Base-by-base conservation (phyloP, 2,797 vertebrate species). In the Molossus molossus region DNA sequence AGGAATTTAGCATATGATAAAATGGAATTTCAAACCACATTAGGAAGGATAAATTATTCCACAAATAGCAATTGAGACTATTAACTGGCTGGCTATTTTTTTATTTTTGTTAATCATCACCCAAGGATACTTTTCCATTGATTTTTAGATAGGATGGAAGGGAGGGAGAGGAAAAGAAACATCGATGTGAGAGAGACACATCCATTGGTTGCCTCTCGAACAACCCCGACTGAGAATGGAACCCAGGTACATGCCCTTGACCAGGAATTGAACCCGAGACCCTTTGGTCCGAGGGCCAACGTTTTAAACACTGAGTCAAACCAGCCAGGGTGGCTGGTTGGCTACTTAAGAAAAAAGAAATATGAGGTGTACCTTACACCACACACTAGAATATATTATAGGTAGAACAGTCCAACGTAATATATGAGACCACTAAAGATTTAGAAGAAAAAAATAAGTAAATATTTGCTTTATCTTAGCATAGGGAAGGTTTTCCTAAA, bases 1-100 rank as follows among this genome's bases (percentile, higher is more conserved):
- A 94, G 58, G 48, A 88, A 87, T 65, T 91, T 27, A 87, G 37
- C 15, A 92, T 72, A 79, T 27, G 65, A 87, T 84, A 80, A 90
- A 45, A 45, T 45, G 40, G 40, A 45, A 45, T 45, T 45, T 45
- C 40, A 45, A 45, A 45, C 40, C 40, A 70, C 9, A 64, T 15
- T 14, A 23, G 17, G n/a, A 64, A 87, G 64, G 15, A 69, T 23
- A 79, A 27, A 82, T 85, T 86, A 73, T 57, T 81, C 57, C 40
- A 76, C n/a, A 80, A 76, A 72, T 70, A 25, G 40, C 12, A 81
- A 50, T 0, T 76, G 18, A 88, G 65, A 72, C 18, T 72, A 77
- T 11, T 93, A 81, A 77, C 4, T 55, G 50, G 17, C 14, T 15
- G 53, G 27, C 75, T 75, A n/a, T 81, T 80, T 73, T 45, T 45